Evolutionary conservation across 2,888 invertebrate genomes (phyloP).

Genomic region (Crematogaster levior): DNA sequence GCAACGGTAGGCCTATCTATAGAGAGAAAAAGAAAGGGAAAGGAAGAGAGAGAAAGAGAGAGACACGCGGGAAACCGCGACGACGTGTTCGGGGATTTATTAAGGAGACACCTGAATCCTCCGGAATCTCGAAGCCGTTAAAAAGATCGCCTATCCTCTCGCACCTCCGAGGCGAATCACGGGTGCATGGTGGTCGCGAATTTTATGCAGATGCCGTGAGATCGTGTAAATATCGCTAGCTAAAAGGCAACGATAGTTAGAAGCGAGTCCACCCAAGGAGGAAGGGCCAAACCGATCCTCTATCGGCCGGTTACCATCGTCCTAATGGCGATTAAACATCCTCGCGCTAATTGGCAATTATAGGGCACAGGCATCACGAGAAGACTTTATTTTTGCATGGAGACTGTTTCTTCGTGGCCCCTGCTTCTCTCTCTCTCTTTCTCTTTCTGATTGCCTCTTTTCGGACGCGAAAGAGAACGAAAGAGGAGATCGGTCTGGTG

Average conservation of each 20-base stretch:
- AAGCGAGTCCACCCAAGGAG: slow-evolving; percentile 49
- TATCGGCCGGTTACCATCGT: slow-evolving; percentile 74
- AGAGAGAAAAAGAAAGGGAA: slow-evolving; percentile 6
- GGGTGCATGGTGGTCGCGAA: slow-evolving; percentile 73
- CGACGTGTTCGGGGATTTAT: slow-evolving; percentile 79
- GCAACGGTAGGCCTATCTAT: slow-evolving; percentile 47
- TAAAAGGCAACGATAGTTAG: slow-evolving; percentile 55
- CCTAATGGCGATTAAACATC: slow-evolving; percentile 85
- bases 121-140: slow-evolving; percentile 70
- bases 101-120: slow-evolving; percentile 76
- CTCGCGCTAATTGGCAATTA: slow-evolving; percentile 85
- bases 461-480: slow-evolving; percentile 27
- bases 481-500: slow-evolving; percentile 54
- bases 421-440: slow-evolving; percentile 49
- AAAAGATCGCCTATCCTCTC: slow-evolving; percentile 71
- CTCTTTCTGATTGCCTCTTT: slow-evolving; percentile 37
- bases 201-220: slow-evolving; percentile 78
- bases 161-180: slow-evolving; percentile 46
- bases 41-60: not conserved
- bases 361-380: slow-evolving; percentile 78
- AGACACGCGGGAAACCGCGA: slow-evolving; percentile 59
- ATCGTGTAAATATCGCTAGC: slow-evolving; percentile 76
- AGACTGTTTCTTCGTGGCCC: slow-evolving; percentile 55
- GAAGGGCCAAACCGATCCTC: slow-evolving; percentile 43
- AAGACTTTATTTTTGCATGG: slow-evolving; percentile 60